A percentile compares a stretch with the other conserved stretches of the same genome.
phyloP scores from a whole-genome alignment of 2,888 invertebrate genomes.

The Mythimna albipuncta region DNA sequence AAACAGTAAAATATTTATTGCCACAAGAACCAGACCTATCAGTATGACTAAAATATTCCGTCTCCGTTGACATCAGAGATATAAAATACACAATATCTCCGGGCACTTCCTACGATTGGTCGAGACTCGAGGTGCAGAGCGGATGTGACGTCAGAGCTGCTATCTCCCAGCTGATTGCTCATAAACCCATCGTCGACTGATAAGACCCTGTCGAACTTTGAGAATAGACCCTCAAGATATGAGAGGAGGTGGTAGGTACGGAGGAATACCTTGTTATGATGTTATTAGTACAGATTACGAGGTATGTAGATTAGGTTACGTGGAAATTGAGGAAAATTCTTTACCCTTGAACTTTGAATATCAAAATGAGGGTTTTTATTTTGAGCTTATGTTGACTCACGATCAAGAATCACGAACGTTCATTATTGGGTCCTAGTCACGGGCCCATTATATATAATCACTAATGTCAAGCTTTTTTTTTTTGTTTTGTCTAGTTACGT shows the following conservation, averaged over 20 bases:
- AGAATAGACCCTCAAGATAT: slow-evolving; percentile 64
- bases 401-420: neutral
- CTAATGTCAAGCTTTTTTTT: neutral
- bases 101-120: slow-evolving; percentile 69
- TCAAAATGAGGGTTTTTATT: neutral
- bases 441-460: no score
- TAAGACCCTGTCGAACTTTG: slow-evolving; percentile 68
- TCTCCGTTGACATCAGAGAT: slow-evolving; percentile 53
- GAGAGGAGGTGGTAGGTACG: slow-evolving; percentile 43
- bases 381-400: neutral
- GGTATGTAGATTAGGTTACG: slow-evolving; percentile 34
- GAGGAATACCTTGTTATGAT: slow-evolving; percentile 53
- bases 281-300: slow-evolving; percentile 59
- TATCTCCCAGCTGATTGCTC: slow-evolving; percentile 80
- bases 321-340: slow-evolving; percentile 21
- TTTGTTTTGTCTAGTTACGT: neutral
- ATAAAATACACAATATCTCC: slow-evolving; percentile 64
- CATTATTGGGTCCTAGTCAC: neutral
- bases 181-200: slow-evolving; percentile 75
- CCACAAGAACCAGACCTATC: slow-evolving; percentile 36
- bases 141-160: slow-evolving; percentile 78
- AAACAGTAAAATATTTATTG: slow-evolving; percentile 48
- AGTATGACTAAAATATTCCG: slow-evolving; percentile 41
- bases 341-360: slow-evolving; percentile 3
- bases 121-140: slow-evolving; percentile 70